phyloP scores from a whole-genome alignment of 2,113 vertebrate genomes.

The Trinectes maculatus region DNA sequence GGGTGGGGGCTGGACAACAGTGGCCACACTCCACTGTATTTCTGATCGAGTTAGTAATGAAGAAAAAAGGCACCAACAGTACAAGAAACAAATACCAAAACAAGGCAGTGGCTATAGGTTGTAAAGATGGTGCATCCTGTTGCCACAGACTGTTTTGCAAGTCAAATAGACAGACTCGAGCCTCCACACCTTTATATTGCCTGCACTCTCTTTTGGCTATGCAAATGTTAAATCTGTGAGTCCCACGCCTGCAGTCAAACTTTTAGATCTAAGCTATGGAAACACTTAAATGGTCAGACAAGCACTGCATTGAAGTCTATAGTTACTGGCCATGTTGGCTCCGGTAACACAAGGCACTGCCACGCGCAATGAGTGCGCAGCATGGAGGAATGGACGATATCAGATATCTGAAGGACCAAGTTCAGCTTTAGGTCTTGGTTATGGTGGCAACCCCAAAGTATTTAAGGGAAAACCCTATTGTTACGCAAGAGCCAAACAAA shows the following conservation, averaged over 20 bases:
- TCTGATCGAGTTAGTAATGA: constrained; percentile 65
- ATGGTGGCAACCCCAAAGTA: constrained; percentile 51
- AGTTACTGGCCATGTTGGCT: constrained; percentile 32
- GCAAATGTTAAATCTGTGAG: constrained; percentile 75
- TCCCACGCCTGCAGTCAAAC: constrained; percentile 26
- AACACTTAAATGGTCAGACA: constrained; percentile 48
- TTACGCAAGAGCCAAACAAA: constrained; percentile 56
- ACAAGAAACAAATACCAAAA: constrained; percentile 30
- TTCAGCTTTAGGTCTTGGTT: constrained; percentile 63
- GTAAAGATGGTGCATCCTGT: constrained; percentile 51
- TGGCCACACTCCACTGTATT: constrained; percentile 57
- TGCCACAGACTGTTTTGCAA: constrained; percentile 75
- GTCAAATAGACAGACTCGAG: constrained; percentile 70
- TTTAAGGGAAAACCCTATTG: constrained; percentile 49
- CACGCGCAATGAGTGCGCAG: constrained; percentile 31
- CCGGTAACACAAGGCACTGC: constrained; percentile 46
- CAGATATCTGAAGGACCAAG: constrained; percentile 60
- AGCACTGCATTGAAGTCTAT: constrained; percentile 36
- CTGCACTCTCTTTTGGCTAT: constrained; percentile 71
- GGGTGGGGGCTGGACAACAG: constrained; percentile 68
- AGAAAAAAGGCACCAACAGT: constrained; percentile 21
- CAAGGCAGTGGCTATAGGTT: constrained; percentile 21
- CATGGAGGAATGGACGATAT: constrained; percentile 47
- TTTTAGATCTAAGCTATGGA: constrained; percentile 48
- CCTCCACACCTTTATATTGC: constrained; percentile 46